Percentiles rank a stretch among this genome's conserved stretches.
Conservation (phyloP, 2,888 invertebrate species). For the Folsomia candida region DNA sequence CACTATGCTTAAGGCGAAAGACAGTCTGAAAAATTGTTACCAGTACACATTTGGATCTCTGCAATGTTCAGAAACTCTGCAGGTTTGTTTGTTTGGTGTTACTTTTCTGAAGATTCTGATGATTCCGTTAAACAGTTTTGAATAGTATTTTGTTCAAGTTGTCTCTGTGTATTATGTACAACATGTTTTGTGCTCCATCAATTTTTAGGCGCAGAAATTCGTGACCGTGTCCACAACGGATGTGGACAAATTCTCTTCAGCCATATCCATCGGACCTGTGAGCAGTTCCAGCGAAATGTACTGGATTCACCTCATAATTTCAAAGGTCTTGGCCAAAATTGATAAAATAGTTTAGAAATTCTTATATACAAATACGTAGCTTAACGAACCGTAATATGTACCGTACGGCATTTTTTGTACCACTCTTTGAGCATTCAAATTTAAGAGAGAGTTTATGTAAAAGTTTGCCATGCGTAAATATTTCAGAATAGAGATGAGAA, state of each 20-base stretch:
- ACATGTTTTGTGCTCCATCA: not conserved
- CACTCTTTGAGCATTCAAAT: not conserved
- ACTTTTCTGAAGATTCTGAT: not conserved
- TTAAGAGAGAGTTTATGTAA: too few relatives aligned
- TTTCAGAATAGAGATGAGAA: not conserved
- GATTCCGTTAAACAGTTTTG: not conserved
- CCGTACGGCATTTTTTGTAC: too few relatives aligned
- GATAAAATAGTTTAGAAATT: not conserved
- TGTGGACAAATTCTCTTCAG: not conserved
- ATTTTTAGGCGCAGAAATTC: conserved; percentile 11
- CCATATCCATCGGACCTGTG: conserved; percentile 21
- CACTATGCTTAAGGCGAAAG: not conserved
- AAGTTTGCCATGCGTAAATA: not conserved
- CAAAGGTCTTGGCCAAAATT: conserved; percentile 2
- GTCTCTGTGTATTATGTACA: not conserved
- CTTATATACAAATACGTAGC: not conserved
- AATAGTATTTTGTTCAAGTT: not conserved
- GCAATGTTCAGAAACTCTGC: conserved; percentile 2
- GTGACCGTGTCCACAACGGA: conserved; percentile 37
- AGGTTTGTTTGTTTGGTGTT: conserved; percentile 1
- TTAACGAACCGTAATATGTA: not conserved
- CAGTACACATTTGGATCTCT: conserved; percentile 1
- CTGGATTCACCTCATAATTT: conserved; percentile 18
- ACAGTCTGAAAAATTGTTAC: conserved; percentile 21
- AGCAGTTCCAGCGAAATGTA: conserved; percentile 9